phyloP scores from a whole-genome alignment of 1,140 invertebrate species.

The Plutomurus gul region DNA sequence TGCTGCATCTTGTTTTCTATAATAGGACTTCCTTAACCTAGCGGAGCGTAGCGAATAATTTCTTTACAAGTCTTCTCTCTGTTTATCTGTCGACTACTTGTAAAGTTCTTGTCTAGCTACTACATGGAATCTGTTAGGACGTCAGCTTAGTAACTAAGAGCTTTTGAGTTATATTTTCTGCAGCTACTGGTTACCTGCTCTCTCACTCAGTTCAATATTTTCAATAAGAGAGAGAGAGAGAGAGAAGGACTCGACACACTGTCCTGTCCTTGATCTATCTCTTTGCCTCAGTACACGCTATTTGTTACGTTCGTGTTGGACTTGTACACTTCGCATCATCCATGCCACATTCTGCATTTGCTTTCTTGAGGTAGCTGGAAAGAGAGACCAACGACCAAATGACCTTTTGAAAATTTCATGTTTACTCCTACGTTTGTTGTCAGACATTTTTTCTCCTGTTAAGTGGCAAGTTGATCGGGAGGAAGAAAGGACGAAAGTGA shows the following conservation, averaged over 20 bases:
- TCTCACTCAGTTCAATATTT: too few relatives aligned
- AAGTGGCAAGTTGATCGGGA: conserved; percentile 25
- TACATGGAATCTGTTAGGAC: neutral
- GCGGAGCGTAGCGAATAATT: neutral
- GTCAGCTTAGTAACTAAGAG: neutral
- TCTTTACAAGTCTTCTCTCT: neutral
- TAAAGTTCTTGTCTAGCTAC: neutral
- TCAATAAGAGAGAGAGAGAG: too few relatives aligned
- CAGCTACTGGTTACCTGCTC: too few relatives aligned
- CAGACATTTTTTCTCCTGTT: neutral
- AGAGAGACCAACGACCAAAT: neutral
- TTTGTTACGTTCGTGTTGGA: neutral
- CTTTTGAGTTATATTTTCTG: too few relatives aligned
- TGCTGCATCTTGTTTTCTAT: neutral
- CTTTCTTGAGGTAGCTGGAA: neutral
- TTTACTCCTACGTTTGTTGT: conserved; percentile 5
- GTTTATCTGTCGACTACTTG: neutral
- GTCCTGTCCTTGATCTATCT: neutral
- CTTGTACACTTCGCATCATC: neutral
- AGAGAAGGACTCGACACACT: too few relatives aligned
- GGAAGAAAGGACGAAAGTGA: neutral
- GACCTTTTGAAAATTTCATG: conserved; percentile 25
- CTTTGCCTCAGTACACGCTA: neutral
- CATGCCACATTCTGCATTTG: neutral
- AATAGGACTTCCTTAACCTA: neutral